phyloP scores from a whole-genome alignment of 1,140 invertebrate species.

The Xylocopa sonorina region DNA sequence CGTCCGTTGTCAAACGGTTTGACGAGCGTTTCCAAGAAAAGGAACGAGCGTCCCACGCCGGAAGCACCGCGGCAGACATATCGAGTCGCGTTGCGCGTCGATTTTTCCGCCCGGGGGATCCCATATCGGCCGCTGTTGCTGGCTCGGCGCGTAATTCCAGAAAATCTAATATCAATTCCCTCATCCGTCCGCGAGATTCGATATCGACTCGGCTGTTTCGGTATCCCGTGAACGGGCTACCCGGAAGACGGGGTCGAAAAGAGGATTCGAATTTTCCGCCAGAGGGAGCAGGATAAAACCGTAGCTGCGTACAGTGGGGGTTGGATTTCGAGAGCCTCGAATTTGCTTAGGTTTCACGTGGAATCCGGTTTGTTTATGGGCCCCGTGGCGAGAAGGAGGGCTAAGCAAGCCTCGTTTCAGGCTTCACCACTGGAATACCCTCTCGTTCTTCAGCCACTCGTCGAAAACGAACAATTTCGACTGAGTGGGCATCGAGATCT shows the following conservation, averaged over 20 bases:
- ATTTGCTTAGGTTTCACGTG: neutral
- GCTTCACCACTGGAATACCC: too few relatives aligned
- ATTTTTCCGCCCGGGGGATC: neutral
- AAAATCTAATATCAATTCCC: conserved; percentile 27
- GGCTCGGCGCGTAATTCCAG: neutral
- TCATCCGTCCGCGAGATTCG: neutral
- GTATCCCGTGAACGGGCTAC: neutral
- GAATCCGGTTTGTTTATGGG: conserved; percentile 17
- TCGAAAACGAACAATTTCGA: too few relatives aligned
- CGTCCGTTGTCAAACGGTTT: neutral
- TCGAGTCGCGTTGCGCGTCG: neutral
- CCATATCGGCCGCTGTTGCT: neutral
- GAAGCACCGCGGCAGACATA: neutral
- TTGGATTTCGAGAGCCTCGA: neutral
- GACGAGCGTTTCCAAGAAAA: neutral
- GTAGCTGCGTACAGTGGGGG: neutral
- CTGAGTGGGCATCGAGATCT: neutral
- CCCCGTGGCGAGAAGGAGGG: neutral
- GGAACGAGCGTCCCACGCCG: too few relatives aligned
- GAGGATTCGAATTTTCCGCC: conserved; percentile 6
- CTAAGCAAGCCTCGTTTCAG: neutral
- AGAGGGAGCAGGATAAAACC: neutral
- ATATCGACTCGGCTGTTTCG: conserved; percentile 24
- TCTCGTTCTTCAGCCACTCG: neutral
- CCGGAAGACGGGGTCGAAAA: neutral